Percentiles rank a stretch among this genome's conserved stretches.
Evolutionary conservation across 2,888 invertebrate genomes (phyloP).

Genomic region (Drosophila quinaria): DNA sequence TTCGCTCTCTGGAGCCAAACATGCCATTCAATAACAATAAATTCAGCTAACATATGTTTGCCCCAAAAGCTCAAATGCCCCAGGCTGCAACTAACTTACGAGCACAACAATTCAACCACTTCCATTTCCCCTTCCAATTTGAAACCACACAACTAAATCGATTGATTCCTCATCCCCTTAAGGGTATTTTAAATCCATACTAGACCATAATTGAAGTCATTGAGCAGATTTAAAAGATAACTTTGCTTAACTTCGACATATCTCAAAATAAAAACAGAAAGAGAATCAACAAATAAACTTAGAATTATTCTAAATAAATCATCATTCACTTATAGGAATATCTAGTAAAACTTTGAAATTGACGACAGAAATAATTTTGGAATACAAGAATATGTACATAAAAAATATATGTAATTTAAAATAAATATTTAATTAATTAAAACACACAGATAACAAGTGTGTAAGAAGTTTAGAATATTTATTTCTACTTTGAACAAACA

Average conservation of each 20-base stretch:
- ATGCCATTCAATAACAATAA: conserved; percentile 58
- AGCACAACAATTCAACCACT: conserved; percentile 30
- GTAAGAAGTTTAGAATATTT: too few relatives aligned
- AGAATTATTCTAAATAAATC: too few relatives aligned
- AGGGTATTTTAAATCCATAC: conserved; percentile 12
- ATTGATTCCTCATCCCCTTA: conserved; percentile 23
- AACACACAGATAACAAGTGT: too few relatives aligned
- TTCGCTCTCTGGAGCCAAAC: conserved; percentile 1
- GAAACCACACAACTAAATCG: conserved; percentile 21
- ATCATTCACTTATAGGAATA: not conserved
- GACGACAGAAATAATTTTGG: not conserved
- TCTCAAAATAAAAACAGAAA: not conserved
- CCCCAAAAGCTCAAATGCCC: conserved; percentile 46
- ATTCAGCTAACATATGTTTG: conserved; percentile 56
- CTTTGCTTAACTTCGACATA: conserved; percentile 17
- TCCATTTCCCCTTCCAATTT: not conserved
- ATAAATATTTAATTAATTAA: too few relatives aligned
- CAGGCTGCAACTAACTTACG: conserved; percentile 29
- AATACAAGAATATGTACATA: not conserved
- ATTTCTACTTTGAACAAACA: too few relatives aligned
- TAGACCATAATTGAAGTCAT: conserved; percentile 27
- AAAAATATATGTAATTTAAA: too few relatives aligned
- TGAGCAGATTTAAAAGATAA: conserved; percentile 16
- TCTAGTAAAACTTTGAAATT: not conserved
- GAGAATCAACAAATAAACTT: not conserved